These are phyloP conservation scores for Crioceris asparagi DNA, from an alignment of 2,888 invertebrate genomes.

Conservation along the genomic window DNA sequence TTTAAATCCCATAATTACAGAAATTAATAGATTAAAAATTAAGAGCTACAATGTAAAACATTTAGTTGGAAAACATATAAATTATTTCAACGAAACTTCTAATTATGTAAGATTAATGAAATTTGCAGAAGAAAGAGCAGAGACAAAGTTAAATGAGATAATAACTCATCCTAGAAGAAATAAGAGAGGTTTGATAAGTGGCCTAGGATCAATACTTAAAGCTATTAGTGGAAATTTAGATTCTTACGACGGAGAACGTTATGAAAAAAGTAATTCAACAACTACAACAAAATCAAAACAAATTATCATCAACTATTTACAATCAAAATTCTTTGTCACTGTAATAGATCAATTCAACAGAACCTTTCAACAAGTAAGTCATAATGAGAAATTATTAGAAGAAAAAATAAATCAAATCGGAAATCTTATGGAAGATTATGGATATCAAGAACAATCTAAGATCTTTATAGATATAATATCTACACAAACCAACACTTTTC, in stretches of 20 bases:
- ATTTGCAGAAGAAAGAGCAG: background rate
- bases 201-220: no score
- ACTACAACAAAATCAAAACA: background rate
- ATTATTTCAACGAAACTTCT: background rate
- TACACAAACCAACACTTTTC: background rate
- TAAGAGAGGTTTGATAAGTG: background rate
- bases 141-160: background rate
- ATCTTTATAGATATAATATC: background rate
- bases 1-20: background rate
- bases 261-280: background rate
- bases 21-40: background rate
- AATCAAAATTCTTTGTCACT: background rate
- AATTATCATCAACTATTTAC: background rate
- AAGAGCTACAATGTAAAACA: background rate
- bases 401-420: background rate
- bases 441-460: background rate
- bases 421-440: background rate
- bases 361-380: background rate
- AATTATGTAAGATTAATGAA: background rate
- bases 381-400: background rate
- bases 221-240: background rate
- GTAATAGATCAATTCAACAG: background rate
- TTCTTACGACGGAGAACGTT: background rate
- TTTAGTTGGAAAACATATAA: background rate
- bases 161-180: background rate